These are phyloP conservation scores for Cisticola juncidis DNA, from an alignment of 2,113 vertebrate genomes.

Conservation along the genomic window DNA sequence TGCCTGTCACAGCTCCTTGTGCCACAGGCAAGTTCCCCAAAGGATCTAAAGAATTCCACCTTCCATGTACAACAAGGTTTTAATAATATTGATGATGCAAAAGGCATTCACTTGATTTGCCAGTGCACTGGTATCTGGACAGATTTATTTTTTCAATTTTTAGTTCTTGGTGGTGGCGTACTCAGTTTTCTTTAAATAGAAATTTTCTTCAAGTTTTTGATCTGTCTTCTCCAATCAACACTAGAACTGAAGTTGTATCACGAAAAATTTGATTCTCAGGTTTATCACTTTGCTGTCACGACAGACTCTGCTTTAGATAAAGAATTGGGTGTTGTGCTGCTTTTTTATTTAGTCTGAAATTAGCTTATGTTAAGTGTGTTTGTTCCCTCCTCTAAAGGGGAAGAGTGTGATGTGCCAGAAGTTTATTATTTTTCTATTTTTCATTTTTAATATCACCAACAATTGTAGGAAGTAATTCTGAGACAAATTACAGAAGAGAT, in stretches of 20 bases:
- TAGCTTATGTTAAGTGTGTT: not conserved
- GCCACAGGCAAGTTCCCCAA: not conserved
- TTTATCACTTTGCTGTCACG: not conserved
- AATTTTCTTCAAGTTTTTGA: not conserved
- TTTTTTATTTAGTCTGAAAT: not conserved
- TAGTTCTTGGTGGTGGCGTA: not conserved
- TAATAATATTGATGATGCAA: not conserved
- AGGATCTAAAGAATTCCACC: too few relatives aligned
- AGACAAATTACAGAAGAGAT: not conserved
- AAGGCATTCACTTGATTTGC: not conserved
- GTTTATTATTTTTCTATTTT: not conserved
- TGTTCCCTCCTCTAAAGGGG: not conserved
- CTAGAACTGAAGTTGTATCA: not conserved
- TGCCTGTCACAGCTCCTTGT: not conserved
- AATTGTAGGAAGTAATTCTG: not conserved
- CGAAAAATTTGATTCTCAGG: not conserved
- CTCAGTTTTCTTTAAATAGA: not conserved
- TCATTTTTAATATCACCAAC: not conserved
- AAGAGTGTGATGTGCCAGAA: not conserved
- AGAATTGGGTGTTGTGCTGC: not conserved
- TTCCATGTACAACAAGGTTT: not conserved
- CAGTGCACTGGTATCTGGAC: not conserved
- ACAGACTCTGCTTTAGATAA: not conserved
- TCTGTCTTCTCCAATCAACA: not conserved
- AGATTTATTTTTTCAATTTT: not conserved